Conservation (phyloP, 1,140 invertebrate species). For the Lineus longissimus region DNA sequence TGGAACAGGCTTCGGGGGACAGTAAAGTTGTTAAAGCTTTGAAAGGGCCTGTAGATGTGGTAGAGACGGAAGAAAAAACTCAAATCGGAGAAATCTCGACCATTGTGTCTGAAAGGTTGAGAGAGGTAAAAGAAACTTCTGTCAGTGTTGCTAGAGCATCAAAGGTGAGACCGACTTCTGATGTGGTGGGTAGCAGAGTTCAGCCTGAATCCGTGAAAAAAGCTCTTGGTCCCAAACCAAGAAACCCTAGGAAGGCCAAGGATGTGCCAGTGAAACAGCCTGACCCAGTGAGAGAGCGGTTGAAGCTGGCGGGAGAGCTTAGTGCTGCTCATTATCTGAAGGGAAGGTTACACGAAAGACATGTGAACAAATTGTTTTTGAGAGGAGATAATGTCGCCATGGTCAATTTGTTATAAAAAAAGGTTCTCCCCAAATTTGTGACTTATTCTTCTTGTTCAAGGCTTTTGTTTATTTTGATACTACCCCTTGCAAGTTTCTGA, state of each 20-base stretch:
- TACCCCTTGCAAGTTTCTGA: too few relatives aligned
- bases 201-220: background rate
- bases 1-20: too few relatives aligned
- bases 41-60: too few relatives aligned
- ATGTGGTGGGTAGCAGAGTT: background rate
- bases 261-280: background rate
- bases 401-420: slow-evolving; percentile 27
- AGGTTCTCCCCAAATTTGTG: too few relatives aligned
- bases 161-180: background rate
- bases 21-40: too few relatives aligned
- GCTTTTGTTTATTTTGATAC: too few relatives aligned
- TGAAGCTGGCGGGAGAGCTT: background rate
- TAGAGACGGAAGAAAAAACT: too few relatives aligned
- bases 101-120: too few relatives aligned
- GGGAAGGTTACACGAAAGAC: slow-evolving; percentile 54
- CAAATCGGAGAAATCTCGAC: too few relatives aligned
- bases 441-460: too few relatives aligned
- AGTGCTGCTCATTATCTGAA: background rate
- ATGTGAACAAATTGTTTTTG: slow-evolving; percentile 75
- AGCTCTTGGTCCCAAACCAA: background rate
- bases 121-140: background rate
- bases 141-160: background rate
- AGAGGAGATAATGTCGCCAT: slow-evolving; percentile 78
- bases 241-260: background rate
- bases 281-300: background rate